Percentiles rank a stretch among this genome's conserved stretches.
phyloP scores from a whole-genome alignment of 2,797 vertebrate genomes.

The Paramormyrops hopkinsi region DNA sequence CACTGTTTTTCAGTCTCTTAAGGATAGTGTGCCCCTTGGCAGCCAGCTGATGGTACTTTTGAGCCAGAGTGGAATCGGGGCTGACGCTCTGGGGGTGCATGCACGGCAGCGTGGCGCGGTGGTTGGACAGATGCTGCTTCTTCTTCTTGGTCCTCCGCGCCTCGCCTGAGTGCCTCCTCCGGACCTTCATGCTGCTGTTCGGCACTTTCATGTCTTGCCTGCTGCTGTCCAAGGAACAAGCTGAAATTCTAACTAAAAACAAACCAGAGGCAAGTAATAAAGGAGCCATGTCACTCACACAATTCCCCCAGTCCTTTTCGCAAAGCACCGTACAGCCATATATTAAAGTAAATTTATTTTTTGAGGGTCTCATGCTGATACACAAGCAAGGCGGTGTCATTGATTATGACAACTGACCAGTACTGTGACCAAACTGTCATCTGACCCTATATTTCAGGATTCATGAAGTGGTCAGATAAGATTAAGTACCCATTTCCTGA shows the following conservation, averaged over 20 bases:
- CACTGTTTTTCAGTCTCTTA: slow-evolving; percentile 54
- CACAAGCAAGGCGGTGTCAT: neutral
- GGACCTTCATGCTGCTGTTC: slow-evolving; percentile 39
- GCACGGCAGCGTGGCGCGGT: slow-evolving; percentile 38
- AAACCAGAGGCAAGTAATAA: neutral
- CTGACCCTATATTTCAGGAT: neutral
- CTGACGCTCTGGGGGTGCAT: slow-evolving; percentile 32
- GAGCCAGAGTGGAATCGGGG: slow-evolving; percentile 41
- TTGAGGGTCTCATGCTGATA: neutral
- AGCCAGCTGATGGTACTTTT: slow-evolving; percentile 42
- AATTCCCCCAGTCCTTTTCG: neutral
- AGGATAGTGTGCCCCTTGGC: slow-evolving; percentile 50
- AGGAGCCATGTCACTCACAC: neutral
- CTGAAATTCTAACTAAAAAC: neutral
- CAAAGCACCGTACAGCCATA: neutral
- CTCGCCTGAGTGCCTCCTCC: slow-evolving; percentile 30
- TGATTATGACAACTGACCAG: neutral
- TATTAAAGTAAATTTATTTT: neutral
- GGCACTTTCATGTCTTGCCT: slow-evolving; percentile 62
- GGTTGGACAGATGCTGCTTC: slow-evolving; percentile 46
- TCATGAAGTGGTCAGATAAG: neutral
- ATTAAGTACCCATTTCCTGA: neutral
- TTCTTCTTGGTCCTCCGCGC: slow-evolving; percentile 40
- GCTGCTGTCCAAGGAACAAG: neutral
- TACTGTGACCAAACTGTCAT: neutral